These are phyloP conservation scores for Callimorpha dominula DNA, from an alignment of 2,888 invertebrate genomes.

Conservation along the genomic window DNA sequence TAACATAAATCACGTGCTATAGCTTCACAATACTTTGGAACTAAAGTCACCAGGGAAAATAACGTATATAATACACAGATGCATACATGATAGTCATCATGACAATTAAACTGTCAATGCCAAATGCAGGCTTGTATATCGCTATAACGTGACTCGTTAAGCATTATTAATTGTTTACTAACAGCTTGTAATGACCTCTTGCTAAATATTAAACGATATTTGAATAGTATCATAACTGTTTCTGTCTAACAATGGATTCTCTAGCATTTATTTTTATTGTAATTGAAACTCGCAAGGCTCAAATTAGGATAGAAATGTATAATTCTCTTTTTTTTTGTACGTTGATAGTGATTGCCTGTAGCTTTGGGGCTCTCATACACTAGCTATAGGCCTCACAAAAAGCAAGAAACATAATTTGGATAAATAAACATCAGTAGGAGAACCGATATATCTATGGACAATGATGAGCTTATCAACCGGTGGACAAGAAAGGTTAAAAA, in stretches of 20 bases:
- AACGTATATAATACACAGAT: background rate
- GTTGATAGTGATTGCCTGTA: no score
- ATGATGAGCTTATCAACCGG: no score
- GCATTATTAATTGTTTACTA: constrained; percentile 55
- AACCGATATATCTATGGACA: background rate
- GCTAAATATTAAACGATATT: constrained; percentile 47
- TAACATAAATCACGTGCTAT: background rate
- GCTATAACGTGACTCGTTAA: constrained; percentile 54
- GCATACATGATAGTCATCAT: constrained; percentile 27
- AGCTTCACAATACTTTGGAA: background rate
- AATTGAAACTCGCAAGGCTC: background rate
- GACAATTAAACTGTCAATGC: constrained; percentile 55
- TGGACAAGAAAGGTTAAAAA: background rate
- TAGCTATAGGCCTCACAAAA: background rate
- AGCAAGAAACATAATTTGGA: background rate
- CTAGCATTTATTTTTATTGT: background rate
- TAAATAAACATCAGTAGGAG: background rate
- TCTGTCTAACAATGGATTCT: constrained; percentile 22
- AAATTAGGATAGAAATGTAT: background rate
- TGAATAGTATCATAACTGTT: constrained; percentile 28
- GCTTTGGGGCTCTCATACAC: no score
- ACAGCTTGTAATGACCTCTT: constrained; percentile 47
- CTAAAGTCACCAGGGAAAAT: background rate
- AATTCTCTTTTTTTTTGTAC: background rate
- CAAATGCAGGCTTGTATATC: constrained; percentile 40